Percentiles rank a stretch among this genome's conserved stretches.
Evolutionary conservation across 30 jellyfish, hydroid and myxozoan genomes (phyloP).

Genomic region (Mastigias papua): DNA sequence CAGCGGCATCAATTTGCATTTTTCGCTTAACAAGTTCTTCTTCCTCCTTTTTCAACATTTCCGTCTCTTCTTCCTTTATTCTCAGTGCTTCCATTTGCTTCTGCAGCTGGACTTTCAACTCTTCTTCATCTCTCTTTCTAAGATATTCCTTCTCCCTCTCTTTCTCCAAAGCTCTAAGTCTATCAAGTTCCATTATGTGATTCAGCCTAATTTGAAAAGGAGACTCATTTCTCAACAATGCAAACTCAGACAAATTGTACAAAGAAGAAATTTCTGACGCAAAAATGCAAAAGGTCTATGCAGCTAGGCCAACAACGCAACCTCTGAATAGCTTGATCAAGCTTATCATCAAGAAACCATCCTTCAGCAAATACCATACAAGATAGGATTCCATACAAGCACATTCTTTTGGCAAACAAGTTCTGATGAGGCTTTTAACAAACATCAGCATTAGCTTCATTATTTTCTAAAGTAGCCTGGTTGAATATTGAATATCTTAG

Average conservation of each 20-base stretch:
- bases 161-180: slow-evolving; percentile 52
- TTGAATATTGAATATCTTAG: no score
- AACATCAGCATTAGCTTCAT: no score
- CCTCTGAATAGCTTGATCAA: no score
- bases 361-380: no score
- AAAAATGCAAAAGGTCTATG: no score
- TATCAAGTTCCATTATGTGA: slow-evolving; percentile 64
- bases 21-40: slow-evolving; percentile 59
- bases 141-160: slow-evolving; percentile 61
- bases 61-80: slow-evolving; percentile 83
- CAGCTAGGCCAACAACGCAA: no score
- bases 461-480: no score
- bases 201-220: slow-evolving; percentile 46
- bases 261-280: no score
- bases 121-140: slow-evolving; percentile 42
- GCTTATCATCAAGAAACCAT: no score
- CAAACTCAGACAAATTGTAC: not conserved
- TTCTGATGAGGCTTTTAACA: no score
- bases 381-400: no score
- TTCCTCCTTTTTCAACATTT: slow-evolving; percentile 83
- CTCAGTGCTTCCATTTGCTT: slow-evolving; percentile 77
- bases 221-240: not conserved
- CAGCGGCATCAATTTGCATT: slow-evolving; percentile 67
- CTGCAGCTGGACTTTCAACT: slow-evolving; percentile 48
- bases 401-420: no score